Conservation (phyloP, 2,888 invertebrate genomes). For the Thysanoteuthis rhombus region DNA sequence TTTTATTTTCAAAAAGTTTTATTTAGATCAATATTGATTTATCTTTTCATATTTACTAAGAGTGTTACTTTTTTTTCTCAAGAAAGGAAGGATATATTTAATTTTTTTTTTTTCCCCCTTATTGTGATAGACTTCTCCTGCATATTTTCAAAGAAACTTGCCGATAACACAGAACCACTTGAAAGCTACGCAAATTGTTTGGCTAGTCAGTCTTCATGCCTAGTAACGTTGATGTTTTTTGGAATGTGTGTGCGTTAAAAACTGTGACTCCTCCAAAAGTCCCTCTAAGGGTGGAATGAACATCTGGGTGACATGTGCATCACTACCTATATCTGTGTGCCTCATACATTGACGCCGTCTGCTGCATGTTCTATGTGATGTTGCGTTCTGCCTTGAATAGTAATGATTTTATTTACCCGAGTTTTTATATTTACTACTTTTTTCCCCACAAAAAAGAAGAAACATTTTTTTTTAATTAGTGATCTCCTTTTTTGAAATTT, state of each 20-base stretch:
- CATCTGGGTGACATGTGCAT: constrained; percentile 24
- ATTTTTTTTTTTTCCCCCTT: neutral
- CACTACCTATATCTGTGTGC: constrained; percentile 19
- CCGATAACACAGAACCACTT: neutral
- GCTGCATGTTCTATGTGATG: constrained; percentile 33
- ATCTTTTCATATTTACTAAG: too few species aligned
- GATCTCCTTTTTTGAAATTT: neutral
- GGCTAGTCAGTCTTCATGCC: neutral
- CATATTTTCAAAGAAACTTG: neutral
- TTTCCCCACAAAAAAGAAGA: neutral
- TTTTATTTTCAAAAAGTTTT: too few species aligned
- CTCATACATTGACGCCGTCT: constrained; percentile 24
- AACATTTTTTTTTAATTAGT: neutral
- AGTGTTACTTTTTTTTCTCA: too few species aligned
- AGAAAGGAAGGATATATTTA: neutral
- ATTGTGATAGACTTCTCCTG: neutral
- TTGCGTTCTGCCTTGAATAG: constrained; percentile 32
- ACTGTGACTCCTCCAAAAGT: neutral
- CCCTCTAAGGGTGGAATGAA: neutral
- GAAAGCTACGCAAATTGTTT: neutral
- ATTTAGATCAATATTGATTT: too few species aligned
- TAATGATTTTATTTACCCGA: neutral
- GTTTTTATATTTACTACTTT: neutral
- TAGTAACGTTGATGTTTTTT: neutral
- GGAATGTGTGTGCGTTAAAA: constrained; percentile 12